These are phyloP conservation scores for Tetramorium simillimum DNA, from an alignment of 1,140 invertebrate genomes.

Conservation along the genomic window DNA sequence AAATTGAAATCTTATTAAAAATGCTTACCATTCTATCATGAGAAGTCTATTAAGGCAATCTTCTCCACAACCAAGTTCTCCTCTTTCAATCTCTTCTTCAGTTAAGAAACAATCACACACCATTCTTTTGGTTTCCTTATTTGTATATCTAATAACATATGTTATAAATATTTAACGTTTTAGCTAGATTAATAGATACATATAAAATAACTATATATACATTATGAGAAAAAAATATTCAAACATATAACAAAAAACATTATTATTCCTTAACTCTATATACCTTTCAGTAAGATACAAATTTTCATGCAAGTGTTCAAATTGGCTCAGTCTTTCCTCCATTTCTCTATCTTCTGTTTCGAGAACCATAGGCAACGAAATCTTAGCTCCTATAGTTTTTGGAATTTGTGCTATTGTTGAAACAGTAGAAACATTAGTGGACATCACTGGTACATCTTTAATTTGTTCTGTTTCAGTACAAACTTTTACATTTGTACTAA, in stretches of 20 bases:
- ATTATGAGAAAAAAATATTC: constrained; percentile 18
- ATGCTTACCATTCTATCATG: constrained; percentile 97
- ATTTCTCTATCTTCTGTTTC: constrained; percentile 86
- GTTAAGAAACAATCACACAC: constrained; percentile 97
- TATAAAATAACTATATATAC: neutral
- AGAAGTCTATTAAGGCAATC: constrained; percentile 98
- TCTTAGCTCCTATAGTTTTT: constrained; percentile 77
- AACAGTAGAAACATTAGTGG: constrained; percentile 49
- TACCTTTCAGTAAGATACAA: constrained; percentile 92
- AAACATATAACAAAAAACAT: constrained; percentile 21
- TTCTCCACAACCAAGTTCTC: constrained; percentile 95
- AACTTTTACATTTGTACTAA: constrained; percentile 47
- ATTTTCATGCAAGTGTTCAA: constrained; percentile 93
- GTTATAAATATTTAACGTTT: constrained; percentile 42
- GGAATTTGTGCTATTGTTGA: constrained; percentile 43
- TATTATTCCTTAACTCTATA: constrained; percentile 28
- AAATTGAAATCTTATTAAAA: constrained; percentile 48
- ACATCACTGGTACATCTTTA: constrained; percentile 22
- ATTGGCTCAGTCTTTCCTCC: constrained; percentile 91
- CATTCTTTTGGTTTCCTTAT: constrained; percentile 96
- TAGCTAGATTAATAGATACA: neutral
- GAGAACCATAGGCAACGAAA: constrained; percentile 77
- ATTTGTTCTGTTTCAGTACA: constrained; percentile 51
- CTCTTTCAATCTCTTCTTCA: constrained; percentile 93
- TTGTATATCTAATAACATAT: constrained; percentile 87